These are phyloP conservation scores for Macrocentrus cingulum DNA, from an alignment of 1,140 invertebrate genomes.

Conservation along the genomic window DNA sequence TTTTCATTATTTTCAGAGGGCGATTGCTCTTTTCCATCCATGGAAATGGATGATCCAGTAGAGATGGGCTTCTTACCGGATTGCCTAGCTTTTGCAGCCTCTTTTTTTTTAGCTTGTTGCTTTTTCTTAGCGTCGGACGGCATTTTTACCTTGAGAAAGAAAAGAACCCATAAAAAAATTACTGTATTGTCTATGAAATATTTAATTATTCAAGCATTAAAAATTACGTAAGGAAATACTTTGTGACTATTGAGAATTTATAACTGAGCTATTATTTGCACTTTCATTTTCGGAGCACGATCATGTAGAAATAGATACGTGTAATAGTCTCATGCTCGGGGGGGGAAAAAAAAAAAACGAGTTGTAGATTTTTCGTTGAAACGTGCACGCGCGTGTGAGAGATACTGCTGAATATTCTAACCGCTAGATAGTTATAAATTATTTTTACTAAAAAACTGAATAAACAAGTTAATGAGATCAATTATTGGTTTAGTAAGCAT, in stretches of 20 bases:
- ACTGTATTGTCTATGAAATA: background rate
- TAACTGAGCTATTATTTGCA: too few species aligned
- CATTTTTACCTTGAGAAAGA: constrained; percentile 64
- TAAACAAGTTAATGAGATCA: too few species aligned
- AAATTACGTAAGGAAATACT: background rate
- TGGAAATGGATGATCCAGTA: constrained; percentile 47
- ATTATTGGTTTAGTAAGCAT: too few species aligned
- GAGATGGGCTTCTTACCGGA: constrained; percentile 63
- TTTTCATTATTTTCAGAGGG: constrained; percentile 40
- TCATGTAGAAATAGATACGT: background rate
- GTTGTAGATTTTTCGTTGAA: constrained; percentile 1
- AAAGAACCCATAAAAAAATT: background rate
- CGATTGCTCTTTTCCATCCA: constrained; percentile 61
- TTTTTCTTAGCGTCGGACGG: constrained; percentile 97
- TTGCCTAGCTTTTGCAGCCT: constrained; percentile 80
- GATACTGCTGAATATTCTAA: background rate
- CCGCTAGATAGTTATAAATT: background rate
- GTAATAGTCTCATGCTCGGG: background rate
- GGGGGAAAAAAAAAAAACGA: background rate
- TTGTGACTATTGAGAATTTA: too few species aligned
- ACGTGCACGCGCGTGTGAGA: background rate
- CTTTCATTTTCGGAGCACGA: too few species aligned
- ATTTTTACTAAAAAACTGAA: too few species aligned
- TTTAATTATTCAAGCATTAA: constrained; percentile 4
- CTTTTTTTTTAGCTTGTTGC: constrained; percentile 95